Evolutionary conservation across 2,113 vertebrate genomes (phyloP), one percentile per base, ranked within the genome.

Genomic region (Symphodus melops): DNA sequence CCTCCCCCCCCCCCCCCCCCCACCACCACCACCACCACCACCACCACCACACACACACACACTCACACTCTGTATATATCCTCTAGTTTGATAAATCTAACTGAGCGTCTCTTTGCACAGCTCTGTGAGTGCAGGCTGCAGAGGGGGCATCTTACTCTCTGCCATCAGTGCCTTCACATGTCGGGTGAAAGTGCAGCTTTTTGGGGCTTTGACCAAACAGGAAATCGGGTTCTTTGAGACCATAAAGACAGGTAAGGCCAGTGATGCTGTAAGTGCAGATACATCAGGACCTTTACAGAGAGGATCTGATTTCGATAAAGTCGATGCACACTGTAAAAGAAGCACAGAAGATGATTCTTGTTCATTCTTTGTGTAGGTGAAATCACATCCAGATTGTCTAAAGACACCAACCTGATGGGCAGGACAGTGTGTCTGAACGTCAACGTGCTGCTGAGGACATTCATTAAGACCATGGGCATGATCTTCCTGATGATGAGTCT

Each of bases 361-460:
- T 4, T 42, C 0, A 10, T 46, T 19, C 13, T 71, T 13, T 56
- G 19, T 84, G 0, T 63, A 97, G 96, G 96, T 42, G 95, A 97
- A 54, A 84, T 97, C 73, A 92, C 90, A 5, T 95, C 93, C 3
- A 86, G 96, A 42, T 78, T 97, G 69, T 94, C 87, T 5, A 93
- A 65, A 0, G 96, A 97, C 77, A 95, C 96, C 1, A 61, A 6
- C 1, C 56, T 93, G 61, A 95, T 96, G 93, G 94, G 91, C 19
- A 4, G 3, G 2, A 94, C 95, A 5, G 94, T 97, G 8, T 82
- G 95, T 4, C 1, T 79, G 0, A 97, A 96, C 11, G 82, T 90
- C 68, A 97, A 97, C 0, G 33, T 97, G 1, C n/a, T 96, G n/a
- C 82, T 96, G 74, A 91, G 96, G 52, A 95, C 86, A 0, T 53